phyloP scores from a whole-genome alignment of 2,888 invertebrate species.

The Synergus umbraculus region DNA sequence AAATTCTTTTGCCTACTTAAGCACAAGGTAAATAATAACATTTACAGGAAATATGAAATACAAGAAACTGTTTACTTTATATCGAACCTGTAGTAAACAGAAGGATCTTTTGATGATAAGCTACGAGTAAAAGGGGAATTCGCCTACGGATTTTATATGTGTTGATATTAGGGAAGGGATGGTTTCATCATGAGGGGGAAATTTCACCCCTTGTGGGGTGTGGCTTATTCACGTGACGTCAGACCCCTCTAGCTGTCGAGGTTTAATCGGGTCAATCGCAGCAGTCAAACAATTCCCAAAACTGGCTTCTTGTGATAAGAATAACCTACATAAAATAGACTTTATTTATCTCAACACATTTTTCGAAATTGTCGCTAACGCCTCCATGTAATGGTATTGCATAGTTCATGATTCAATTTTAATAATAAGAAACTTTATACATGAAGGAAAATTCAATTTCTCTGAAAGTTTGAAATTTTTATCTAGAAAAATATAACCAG shows the following conservation, averaged over 20 bases:
- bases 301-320: neutral
- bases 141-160: neutral
- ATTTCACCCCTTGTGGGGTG: conserved; percentile 54
- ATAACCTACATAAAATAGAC: neutral
- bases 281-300: conserved; percentile 40
- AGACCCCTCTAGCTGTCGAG: conserved; percentile 48
- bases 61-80: neutral
- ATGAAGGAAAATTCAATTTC: neutral
- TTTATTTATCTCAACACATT: neutral
- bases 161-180: conserved; percentile 38
- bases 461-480: too few species aligned
- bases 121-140: conserved; percentile 48
- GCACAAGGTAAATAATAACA: too few species aligned
- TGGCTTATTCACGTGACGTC: conserved; percentile 52
- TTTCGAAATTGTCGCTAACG: neutral
- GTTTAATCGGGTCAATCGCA: conserved; percentile 62
- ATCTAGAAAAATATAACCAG: neutral
- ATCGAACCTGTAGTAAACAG: neutral
- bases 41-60: too few species aligned
- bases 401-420: neutral
- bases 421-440: neutral
- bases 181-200: conserved; percentile 57
- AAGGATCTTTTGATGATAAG: conserved; percentile 49
- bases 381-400: too few species aligned
- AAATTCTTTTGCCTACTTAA: too few species aligned